Base-by-base conservation (phyloP, 2,113 vertebrate genomes). In the Peromyscus californicus region DNA sequence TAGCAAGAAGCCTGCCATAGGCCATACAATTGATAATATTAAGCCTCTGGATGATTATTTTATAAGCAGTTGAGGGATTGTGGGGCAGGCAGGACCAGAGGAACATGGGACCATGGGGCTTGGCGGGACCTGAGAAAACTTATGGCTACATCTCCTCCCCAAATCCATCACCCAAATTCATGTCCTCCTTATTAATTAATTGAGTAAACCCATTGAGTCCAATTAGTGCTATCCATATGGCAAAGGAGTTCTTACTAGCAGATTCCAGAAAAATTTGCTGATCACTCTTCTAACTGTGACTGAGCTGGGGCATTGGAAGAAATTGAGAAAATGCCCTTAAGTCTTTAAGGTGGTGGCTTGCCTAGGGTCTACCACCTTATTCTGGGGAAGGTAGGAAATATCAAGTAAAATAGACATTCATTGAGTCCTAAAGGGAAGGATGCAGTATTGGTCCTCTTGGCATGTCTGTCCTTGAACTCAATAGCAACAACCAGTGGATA, bases 401-500 rank as follows among this genome's bases (percentile, higher is more conserved):
- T 78, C 17, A 22, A 12, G 2, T 31, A 39, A 88, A 72, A 2
- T 45, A 92, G 45, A 51, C 5, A 61, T 74, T 59, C 15, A 36
- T 0, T 75, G 74, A 78, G 15, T 36, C 57, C 16, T 67, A 51
- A 85, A 80, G 36, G 39, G 3, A 31, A 72, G 0, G 3, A 16
- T 36, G 31, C 5, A 39, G 29, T 22, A 39, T 9, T 74, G 48
- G 31, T 33, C 31, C 0, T 12, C 31, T 3, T 29, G n/a, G 39
- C 45, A 21, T 90, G 31, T 94, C 67, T 78, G 16, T 33, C 10
- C 15, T n/a, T 54, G n/a, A 29, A 29, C 24, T 8, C 72, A 51
- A 4, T 0, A 1, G 57, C 5, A 1, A 7, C 22, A 3, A 63
- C 59, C 1, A 0, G n/a, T 54, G 15, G 54, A 78, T 2, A 13